A percentile compares a stretch with the other conserved stretches of the same genome.
phyloP scores from a whole-genome alignment of 2,888 invertebrate species.

The Hesperia comma region DNA sequence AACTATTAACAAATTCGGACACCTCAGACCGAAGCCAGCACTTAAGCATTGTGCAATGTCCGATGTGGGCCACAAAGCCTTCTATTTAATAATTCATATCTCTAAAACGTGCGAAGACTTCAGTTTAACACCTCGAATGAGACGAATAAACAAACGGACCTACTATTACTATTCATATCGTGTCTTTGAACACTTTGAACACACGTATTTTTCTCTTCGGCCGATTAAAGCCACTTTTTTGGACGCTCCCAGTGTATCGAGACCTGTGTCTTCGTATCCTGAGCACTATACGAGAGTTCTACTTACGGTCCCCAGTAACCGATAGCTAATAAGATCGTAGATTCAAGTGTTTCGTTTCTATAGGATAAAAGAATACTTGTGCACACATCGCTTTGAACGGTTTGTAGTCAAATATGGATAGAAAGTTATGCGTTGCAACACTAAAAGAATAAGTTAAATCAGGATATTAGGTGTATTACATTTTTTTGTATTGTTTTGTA shows the following conservation, averaged over 20 bases:
- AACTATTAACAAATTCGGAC: constrained; percentile 10
- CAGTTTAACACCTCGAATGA: constrained; percentile 69
- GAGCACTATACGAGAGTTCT: background rate
- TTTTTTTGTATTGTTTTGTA: background rate
- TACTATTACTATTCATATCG: constrained; percentile 52
- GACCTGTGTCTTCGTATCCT: background rate
- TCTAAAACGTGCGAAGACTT: constrained; percentile 69
- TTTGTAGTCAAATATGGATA: constrained; percentile 13
- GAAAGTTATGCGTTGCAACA: constrained; percentile 9
- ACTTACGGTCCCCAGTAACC: background rate
- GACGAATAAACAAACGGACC: constrained; percentile 67
- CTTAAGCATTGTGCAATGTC: constrained; percentile 17
- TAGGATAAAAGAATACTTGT: constrained; percentile 29
- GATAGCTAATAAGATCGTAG: constrained; percentile 31
- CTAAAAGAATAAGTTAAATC: background rate
- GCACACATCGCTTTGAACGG: constrained; percentile 10
- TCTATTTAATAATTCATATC: constrained; percentile 77
- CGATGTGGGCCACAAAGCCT: constrained; percentile 39
- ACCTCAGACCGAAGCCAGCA: constrained; percentile 16
- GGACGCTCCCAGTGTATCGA: constrained; percentile 1
- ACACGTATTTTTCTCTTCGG: constrained; percentile 35
- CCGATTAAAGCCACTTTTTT: constrained; percentile 42
- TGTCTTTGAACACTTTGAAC: constrained; percentile 40
- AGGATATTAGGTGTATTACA: background rate
- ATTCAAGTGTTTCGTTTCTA: constrained; percentile 30